Conservation (phyloP, 1,140 invertebrate genomes). For the Vollenhovia emeryi region DNA sequence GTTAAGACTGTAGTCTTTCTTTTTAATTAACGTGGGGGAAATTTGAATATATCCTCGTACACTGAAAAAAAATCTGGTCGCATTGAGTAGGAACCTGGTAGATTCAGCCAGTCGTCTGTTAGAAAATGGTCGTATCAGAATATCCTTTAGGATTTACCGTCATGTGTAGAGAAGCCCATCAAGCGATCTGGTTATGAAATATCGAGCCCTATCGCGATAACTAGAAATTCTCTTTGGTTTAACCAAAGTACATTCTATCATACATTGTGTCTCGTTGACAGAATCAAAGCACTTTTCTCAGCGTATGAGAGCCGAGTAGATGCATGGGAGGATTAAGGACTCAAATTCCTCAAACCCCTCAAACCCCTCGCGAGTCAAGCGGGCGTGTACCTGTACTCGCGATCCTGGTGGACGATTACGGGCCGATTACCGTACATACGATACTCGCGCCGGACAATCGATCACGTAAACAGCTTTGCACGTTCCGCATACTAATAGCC, state of each 20-base stretch:
- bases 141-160: too few species aligned
- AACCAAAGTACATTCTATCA: too few species aligned
- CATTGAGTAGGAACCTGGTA: too few species aligned
- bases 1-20: constrained; percentile 5
- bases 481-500: constrained; percentile 77
- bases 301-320: neutral
- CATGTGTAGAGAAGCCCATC: too few species aligned
- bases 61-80: too few species aligned
- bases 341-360: neutral
- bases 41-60: neutral
- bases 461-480: constrained; percentile 79
- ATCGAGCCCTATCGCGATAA: too few species aligned
- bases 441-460: constrained; percentile 69
- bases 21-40: neutral
- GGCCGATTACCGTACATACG: constrained; percentile 70
- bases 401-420: constrained; percentile 69
- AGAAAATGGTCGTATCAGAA: too few species aligned
- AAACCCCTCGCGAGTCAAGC: constrained; percentile 3
- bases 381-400: constrained; percentile 62
- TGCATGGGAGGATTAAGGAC: neutral
- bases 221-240: too few species aligned
- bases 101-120: too few species aligned
- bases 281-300: too few species aligned
- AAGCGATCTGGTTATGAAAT: too few species aligned
- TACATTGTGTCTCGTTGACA: too few species aligned